Evolutionary conservation across 2,797 vertebrate species (phyloP), one percentile per base, ranked within the genome.

Genomic region (Geotrypetes seraphini): DNA sequence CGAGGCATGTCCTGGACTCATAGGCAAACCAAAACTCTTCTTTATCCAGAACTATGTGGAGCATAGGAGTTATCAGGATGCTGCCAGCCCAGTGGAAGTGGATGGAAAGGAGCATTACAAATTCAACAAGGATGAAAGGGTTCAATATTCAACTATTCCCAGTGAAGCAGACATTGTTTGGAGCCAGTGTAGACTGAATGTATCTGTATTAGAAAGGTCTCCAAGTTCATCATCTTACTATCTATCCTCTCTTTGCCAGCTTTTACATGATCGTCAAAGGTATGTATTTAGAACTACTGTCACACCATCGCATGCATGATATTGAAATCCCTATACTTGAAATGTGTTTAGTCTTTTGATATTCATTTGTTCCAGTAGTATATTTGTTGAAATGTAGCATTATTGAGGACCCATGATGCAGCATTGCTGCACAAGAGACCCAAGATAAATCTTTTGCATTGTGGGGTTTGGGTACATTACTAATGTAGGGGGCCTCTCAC

Each of bases 1-100:
- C 2, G 73, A 84, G 1, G 21, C 6, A 0, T 97, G 92, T 43
- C 83, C 78, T 7, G 47, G 36, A 17, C 73, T 97, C 49, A 39
- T 62, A 1, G 91, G 89, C 31, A 97, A 96, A 53, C 95, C 95
- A 0, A 96, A 96, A 39, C 76, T 97, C 28, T 97, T 98, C 69
- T 96, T 98, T 48, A 76, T 97, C 61, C 92, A 96, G 69, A 89
- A 57, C 44, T 97, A 97, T 20, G 41, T 68, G 5, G 24, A 64
- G 1, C 29, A 59, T 9, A 44, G 53, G 28, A 33, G 31, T 22
- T 46, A 46, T 6, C 30, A 9, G 15, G 60, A 44, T 10, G 43
- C 9, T 16, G 3, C 26, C 21, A 51, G 47, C 47, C 9, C 63
- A 6, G 28, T 73, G 29, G 89, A 93, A 63, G 66, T 79, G 0